phyloP scores from a whole-genome alignment of 30 jellyfish, hydroid and myxozoan species.

The Aurelia coerulea region DNA sequence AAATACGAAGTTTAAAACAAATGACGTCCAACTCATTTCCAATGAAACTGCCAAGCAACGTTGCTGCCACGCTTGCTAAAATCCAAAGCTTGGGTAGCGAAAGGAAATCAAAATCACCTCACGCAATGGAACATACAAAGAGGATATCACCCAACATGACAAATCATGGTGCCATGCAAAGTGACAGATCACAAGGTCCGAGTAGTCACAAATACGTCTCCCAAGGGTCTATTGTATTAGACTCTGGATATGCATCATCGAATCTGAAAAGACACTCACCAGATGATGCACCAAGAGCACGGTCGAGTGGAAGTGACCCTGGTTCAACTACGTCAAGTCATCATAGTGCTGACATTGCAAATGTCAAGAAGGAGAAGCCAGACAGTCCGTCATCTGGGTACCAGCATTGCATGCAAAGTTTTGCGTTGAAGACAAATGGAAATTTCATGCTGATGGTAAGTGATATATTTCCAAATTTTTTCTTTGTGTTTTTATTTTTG shows the following conservation, averaged over 20 bases:
- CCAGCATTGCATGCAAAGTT: constrained; percentile 61
- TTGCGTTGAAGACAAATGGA: constrained; percentile 54
- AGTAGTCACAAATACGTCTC: not conserved
- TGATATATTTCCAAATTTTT: not conserved
- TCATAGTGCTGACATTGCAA: constrained; percentile 19
- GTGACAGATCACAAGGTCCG: not conserved
- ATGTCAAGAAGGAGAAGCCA: constrained; percentile 55
- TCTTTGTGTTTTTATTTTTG: too few species aligned
- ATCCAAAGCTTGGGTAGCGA: constrained; percentile 28
- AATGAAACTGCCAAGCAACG: not conserved
- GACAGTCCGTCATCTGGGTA: constrained; percentile 64
- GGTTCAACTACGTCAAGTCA: constrained; percentile 45
- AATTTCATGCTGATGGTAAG: constrained; percentile 48
- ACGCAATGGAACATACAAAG: not conserved
- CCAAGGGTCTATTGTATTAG: constrained; percentile 11
- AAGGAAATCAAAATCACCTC: constrained; percentile 22
- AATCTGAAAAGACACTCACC: constrained; percentile 26
- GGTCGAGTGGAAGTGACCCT: constrained; percentile 69
- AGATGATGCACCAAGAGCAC: constrained; percentile 49
- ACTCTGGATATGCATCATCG: constrained; percentile 32
- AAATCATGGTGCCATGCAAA: not conserved
- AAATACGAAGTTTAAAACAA: constrained; percentile 4
- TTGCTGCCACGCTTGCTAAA: constrained; percentile 16
- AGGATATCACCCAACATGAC: constrained; percentile 26
- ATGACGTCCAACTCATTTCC: not conserved